Evolutionary conservation across 2,888 invertebrate genomes (phyloP).

Genomic region (Apocheima hispidaria): DNA sequence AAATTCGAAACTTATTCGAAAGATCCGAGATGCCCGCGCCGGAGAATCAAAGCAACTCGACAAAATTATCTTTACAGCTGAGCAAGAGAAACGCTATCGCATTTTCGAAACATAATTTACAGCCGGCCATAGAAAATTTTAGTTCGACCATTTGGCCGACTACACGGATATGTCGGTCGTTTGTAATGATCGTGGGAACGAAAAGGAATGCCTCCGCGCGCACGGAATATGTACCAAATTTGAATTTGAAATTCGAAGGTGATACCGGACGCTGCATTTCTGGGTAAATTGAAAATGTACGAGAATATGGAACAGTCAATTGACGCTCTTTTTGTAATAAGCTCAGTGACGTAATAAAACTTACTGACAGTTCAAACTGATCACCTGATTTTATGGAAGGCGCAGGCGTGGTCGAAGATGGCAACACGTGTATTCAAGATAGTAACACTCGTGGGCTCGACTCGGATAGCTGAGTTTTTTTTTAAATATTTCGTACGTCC

Average conservation of each 20-base stretch:
- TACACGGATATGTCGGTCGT: background rate
- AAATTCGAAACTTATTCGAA: conserved; percentile 41
- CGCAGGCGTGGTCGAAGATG: no score
- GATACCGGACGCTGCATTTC: conserved; percentile 25
- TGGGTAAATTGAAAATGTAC: background rate
- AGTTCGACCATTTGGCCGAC: background rate
- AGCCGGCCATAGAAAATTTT: background rate
- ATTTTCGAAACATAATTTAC: background rate
- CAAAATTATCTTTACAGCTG: background rate
- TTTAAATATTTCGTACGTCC: no score
- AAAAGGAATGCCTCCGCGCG: conserved; percentile 42
- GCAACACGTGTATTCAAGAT: no score
- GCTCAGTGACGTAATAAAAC: no score
- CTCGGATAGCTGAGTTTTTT: no score
- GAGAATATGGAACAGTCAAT: background rate
- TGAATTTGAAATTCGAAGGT: conserved; percentile 48
- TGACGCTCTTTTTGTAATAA: background rate
- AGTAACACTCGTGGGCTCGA: no score
- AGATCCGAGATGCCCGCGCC: conserved; percentile 34
- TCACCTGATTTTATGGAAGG: no score
- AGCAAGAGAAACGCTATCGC: background rate
- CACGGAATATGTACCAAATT: conserved; percentile 58
- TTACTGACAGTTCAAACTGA: no score
- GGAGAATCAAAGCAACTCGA: conserved; percentile 41
- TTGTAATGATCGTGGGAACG: conserved; percentile 61